These are phyloP conservation scores for Chaetorhynchus papuensis DNA, from an alignment of 2,113 vertebrate species.

Conservation along the genomic window DNA sequence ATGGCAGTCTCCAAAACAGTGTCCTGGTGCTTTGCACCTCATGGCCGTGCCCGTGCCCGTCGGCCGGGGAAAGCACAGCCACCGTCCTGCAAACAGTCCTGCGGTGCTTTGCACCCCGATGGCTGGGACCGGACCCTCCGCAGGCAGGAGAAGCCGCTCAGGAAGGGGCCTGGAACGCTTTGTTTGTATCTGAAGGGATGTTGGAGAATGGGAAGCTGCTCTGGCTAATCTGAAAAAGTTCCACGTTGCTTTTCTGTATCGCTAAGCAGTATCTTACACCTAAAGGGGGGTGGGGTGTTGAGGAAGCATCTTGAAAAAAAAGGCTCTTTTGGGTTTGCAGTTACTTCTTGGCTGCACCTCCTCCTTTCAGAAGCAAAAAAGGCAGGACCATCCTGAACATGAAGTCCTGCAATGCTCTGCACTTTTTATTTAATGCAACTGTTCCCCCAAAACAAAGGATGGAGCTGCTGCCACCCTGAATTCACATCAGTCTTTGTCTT, in stretches of 20 bases:
- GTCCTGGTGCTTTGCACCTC: conserved; percentile 34
- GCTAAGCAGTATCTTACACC: conserved; percentile 23
- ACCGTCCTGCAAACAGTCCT: background rate
- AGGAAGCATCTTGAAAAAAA: background rate
- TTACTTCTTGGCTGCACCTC: background rate
- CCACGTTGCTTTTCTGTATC: background rate
- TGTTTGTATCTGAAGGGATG: background rate
- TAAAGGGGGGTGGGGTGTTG: background rate
- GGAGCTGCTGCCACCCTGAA: background rate
- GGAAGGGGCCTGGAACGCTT: background rate
- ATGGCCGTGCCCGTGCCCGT: fast-evolving
- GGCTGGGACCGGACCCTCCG: background rate
- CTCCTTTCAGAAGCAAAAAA: background rate
- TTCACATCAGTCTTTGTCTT: background rate
- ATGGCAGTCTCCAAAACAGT: background rate
- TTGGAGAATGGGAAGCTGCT: background rate
- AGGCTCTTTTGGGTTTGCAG: background rate
- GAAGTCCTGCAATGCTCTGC: background rate
- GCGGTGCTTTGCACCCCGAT: conserved; percentile 11
- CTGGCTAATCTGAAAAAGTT: background rate
- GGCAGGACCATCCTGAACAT: background rate
- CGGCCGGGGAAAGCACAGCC: background rate
- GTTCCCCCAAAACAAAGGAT: background rate
- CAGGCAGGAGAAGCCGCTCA: background rate
- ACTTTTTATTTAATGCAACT: background rate